Evolutionary conservation across 1,140 invertebrate species (phyloP), one percentile per base, ranked within the genome.

Genomic region (Bacillus rossius): DNA sequence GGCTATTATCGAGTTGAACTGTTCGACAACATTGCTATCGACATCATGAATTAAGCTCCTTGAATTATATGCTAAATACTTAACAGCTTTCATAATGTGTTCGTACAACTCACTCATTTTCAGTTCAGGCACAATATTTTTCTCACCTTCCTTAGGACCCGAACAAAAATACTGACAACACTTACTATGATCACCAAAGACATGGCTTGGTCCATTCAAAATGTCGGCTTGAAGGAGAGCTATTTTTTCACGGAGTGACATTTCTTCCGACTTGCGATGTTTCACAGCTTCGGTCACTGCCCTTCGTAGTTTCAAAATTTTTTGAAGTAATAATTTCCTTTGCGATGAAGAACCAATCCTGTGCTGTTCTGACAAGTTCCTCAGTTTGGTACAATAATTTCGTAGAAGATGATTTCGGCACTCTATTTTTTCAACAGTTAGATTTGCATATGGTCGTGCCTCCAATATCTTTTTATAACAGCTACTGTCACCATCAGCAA

Each of bases 141-240:
- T 48, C 63, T 65, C 59, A 8, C 45, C 40, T 37, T 56, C 25
- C 49, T 60, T 62, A 48, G 56, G 23, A 29, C 48, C 57, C 37
- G 48, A 55, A 56, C 66, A 71, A 53, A 62, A 66, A 42, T 66
- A 65, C 16, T 55, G 50, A 48, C 55, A 37, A 43, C 68, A 72
- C 20, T 56, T 57, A 38, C 37, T 64, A 42, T 75, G 69, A 13
- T 74, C 65, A n/a, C 69, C 73, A 67, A 74, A 74, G n/a, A 71
- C 62, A 49, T 74, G 70, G 25, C 22, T 60, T 2, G 65, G 59
- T 25, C 66, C 54, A 60, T 73, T 71, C 25, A 65, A 7, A 2
- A 73, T 67, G 25, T 69, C 68, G 40, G 48, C 47, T 37, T 65
- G 51, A 17, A 72, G 56, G 13, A 41, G 41, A 45, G 55, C 54